Base-by-base conservation (phyloP, 2,113 vertebrate genomes). In the Gobio gobio region DNA sequence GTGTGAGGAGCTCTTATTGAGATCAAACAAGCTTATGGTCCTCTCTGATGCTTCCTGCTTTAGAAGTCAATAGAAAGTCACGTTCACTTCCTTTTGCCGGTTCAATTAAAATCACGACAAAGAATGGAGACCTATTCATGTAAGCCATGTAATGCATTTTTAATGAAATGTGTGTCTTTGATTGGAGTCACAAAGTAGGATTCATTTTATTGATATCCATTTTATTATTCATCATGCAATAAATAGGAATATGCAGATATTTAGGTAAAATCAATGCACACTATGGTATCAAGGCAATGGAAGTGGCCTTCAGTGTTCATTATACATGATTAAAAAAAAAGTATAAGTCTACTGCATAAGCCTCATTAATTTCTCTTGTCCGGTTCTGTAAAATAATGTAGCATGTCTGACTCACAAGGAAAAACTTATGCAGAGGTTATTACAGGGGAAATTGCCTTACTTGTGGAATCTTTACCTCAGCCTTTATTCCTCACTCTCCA, bases 21-120 rank as follows among this genome's bases (percentile, higher is more conserved):
- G 81, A 83, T 83, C 81, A 83, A 83, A 83, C 81, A 58, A 56
- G 26, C 49, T 24, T 58, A 72, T 58, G 80, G 80, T 80, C 51
- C 66, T 49, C 33, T 72, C 49, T 73, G 66, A 72, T 56, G 80
- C 47, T 72, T 66, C 78, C 78, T 81, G 61, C 26, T 36, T 72
- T 54, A 70, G 47, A 72, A 83, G 66, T 83, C 33, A 83, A 83
- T 73, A 72, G 66, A 83, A 83, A 56, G 66, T 58, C 81, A 83
- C 14, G 64, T 72, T 72, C 66, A 72, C 80, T 72, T 83, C 80
- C 80, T 58, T 58, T 82, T 36, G 29, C 26, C 20, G 13, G 18
- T 43, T 58, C 66, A 72, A 43, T 72, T 43, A 83, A 83, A 83
- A 83, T 72, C 14, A n/a, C 0, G 49, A 56, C 36, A 61, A 61